Evolutionary conservation across 1,140 invertebrate genomes (phyloP), one percentile per base, ranked within the genome.

Genomic region (Drosophila melanica): DNA sequence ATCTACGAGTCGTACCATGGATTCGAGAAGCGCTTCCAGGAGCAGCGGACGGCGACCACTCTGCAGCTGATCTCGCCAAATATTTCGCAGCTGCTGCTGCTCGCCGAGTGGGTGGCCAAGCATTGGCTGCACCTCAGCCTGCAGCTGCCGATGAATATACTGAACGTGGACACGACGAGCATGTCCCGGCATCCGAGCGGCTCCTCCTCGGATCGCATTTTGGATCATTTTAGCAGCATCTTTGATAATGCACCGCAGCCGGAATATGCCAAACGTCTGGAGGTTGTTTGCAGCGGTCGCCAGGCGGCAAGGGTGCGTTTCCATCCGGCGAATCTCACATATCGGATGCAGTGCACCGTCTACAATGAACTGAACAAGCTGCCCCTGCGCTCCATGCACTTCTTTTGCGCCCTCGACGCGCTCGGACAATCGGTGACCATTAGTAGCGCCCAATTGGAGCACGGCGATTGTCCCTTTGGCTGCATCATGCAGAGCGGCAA

Each of bases 211-310:
- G 90, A 92, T 62, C 81, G 90, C 14, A 92, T 90, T 16, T 54
- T 91, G 27, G 89, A 90, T 44, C 91, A 91, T 27, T 92, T 84
- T 50, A 92, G 90, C 55, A 76, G 70, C 20, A 90, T 92, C 12
- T 87, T 92, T 16, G 84, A 92, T 41, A 90, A 92, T 65, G 91
- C 90, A 0, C 91, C 90, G 6, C 75, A 91, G 54, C 90, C 89
- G 4, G 90, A 92, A 53, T 92, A 90, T 27, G 57, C 84, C 6
- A 92, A 92, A 55, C 68, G 80, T 4, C 20, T 91, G 39, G 90
- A 90, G 63, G 75, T 50, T 27, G 90, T 84, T 35, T 67, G 47
- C 53, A 79, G 64, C 35, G 73, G 37, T 6, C 77, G 79, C 1
- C 80, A 73, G 14, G 57, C 79, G 1, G 63, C 84, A 5, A 66